Percentiles rank a stretch among this genome's conserved stretches.
Conservation (phyloP, 2,113 vertebrate species). For the Osmerus eperlanus region DNA sequence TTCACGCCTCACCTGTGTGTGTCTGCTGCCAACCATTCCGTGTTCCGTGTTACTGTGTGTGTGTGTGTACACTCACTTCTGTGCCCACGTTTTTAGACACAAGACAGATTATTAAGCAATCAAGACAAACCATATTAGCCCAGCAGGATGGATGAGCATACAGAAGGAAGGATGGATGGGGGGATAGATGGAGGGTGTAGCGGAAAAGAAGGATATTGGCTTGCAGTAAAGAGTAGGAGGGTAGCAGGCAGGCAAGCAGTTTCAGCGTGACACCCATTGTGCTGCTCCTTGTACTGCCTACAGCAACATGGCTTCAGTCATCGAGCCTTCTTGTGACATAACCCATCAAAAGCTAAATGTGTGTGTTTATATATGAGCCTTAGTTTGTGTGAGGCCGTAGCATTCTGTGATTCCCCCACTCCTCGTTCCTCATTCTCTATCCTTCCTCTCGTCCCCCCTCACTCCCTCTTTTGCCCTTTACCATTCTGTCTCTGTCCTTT, state of each 20-base stretch:
- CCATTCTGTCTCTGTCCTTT: conserved; percentile 56
- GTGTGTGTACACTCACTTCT: conserved; percentile 44
- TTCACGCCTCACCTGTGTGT: conserved; percentile 64
- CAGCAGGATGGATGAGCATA: conserved; percentile 31
- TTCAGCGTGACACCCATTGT: conserved; percentile 44
- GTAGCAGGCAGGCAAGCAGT: conserved; percentile 39
- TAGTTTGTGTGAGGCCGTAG: conserved; percentile 58
- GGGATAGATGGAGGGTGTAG: too few relatives aligned
- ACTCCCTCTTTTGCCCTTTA: conserved; percentile 52
- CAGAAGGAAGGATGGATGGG: too few relatives aligned
- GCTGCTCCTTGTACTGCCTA: conserved; percentile 61
- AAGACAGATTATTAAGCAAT: conserved; percentile 50
- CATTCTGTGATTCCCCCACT: conserved; percentile 61
- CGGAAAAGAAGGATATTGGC: conserved; percentile 16
- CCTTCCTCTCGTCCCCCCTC: conserved; percentile 18
- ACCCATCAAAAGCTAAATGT: conserved; percentile 88
- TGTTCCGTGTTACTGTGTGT: conserved; percentile 40
- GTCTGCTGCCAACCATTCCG: conserved; percentile 70
- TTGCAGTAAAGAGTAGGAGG: conserved; percentile 53
- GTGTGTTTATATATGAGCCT: conserved; percentile 75
- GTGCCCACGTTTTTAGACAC: conserved; percentile 52
- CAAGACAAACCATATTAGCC: conserved; percentile 49
- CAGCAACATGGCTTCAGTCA: conserved; percentile 88
- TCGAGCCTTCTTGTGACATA: conserved; percentile 92
- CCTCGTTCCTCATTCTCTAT: conserved; percentile 16